These are phyloP conservation scores for Clivina fossor DNA, from an alignment of 2,888 invertebrate genomes.

Conservation along the genomic window DNA sequence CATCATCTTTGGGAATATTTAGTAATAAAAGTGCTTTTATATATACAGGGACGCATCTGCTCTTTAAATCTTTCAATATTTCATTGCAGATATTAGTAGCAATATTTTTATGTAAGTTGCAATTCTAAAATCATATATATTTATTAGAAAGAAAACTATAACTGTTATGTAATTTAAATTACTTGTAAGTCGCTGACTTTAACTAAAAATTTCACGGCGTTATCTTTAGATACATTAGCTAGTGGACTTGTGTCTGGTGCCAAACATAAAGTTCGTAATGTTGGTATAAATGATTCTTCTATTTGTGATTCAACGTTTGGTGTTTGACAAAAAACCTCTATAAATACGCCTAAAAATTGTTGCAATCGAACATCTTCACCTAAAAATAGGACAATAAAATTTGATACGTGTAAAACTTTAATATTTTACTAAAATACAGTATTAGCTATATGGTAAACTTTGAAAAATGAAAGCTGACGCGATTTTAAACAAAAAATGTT, in stretches of 20 bases:
- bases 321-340: conserved; percentile 3
- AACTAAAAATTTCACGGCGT: conserved; percentile 69
- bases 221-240: conserved; percentile 71
- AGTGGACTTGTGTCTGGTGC: conserved; percentile 77
- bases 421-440: too few species aligned
- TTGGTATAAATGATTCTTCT: conserved; percentile 72
- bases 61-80: conserved; percentile 10
- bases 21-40: conserved; percentile 14
- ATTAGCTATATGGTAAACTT: too few species aligned
- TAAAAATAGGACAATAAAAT: too few species aligned
- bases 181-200: conserved; percentile 13
- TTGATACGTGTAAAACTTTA: too few species aligned
- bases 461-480: too few species aligned
- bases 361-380: conserved; percentile 60
- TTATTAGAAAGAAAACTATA: background rate
- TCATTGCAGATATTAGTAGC: conserved; percentile 12
- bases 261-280: conserved; percentile 69
- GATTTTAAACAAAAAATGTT: too few species aligned
- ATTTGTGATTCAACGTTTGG: conserved; percentile 62
- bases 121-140: conserved; percentile 1
- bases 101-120: conserved; percentile 16
- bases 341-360: conserved; percentile 64
- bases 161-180: background rate
- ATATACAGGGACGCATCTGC: background rate
- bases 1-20: conserved; percentile 12